Base-by-base conservation (phyloP, 1,140 invertebrate species). In the Eumaeus atala region DNA sequence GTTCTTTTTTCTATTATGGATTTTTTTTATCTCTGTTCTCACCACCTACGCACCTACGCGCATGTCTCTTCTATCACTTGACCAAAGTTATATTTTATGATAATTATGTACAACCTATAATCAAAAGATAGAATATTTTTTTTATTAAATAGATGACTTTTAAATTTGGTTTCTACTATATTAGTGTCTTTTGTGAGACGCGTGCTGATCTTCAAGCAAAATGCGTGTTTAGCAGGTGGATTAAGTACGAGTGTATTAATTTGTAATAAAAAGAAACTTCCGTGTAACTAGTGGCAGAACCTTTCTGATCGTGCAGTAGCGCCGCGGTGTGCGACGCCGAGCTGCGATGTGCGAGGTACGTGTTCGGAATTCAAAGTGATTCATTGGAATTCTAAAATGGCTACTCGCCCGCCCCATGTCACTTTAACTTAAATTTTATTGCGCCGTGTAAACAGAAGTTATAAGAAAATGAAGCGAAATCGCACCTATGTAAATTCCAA, bases 341-440 rank as follows among this genome's bases (percentile, higher is more conserved):
- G 60, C 61, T 63, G 58, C 52, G 18, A 44, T 16, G 40, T 47
- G n/a, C n/a, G n/a, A n/a, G n/a, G n/a, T 72, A 82, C 81, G 81
- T 82, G 81, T 66, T 67, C 59, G 61, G 78, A 82, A 82, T 81
- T 66, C 53, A 66, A 73, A 78, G 68, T 76, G 74, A 74, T 66
- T 79, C 74, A 80, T 84, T 68, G 59, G 66, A 71, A 79, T 75
- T 76, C 70, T 61, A 82, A 82, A 61, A 82, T 81, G 76, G 74
- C 77, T 17, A 40, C 48, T 8, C 54, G 11, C 51, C n/a, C n/a
- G 42, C 48, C 33, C 70, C 54, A 59, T 71, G 67, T 76, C 70
- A 72, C 67, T 59, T 18, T 50, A 54, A 50, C 57, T 61, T 60
- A 52, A 48, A 61, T 57, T 63, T 66, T 64, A 67, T 61, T 62